A percentile compares a stretch with the other conserved stretches of the same genome.
Conservation (phyloP, 1,140 invertebrate genomes). For the Chymomyza costata region DNA sequence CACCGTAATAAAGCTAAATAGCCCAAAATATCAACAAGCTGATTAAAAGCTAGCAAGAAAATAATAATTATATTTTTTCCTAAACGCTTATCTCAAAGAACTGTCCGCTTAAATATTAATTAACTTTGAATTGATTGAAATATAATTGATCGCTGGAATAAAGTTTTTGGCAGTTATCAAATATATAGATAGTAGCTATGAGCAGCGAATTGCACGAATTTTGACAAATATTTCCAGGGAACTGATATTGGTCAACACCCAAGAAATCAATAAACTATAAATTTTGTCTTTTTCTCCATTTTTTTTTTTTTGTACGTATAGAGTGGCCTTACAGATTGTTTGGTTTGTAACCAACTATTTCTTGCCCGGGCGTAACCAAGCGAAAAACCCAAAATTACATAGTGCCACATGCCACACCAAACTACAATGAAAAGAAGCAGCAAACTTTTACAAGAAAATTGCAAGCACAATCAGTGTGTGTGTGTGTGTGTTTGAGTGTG, state of each 20-base stretch:
- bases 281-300: constrained; percentile 17
- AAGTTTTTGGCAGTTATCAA: constrained; percentile 3
- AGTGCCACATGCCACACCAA: constrained; percentile 8
- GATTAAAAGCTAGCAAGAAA: too few species aligned
- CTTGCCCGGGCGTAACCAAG: too few species aligned
- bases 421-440: constrained; percentile 19
- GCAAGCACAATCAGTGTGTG: constrained; percentile 32
- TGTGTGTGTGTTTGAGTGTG: constrained; percentile 7
- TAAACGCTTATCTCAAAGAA: too few species aligned
- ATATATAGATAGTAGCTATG: constrained; percentile 47
- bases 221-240: constrained; percentile 1
- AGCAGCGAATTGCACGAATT: background rate
- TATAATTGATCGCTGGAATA: constrained; percentile 41
- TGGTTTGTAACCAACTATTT: too few species aligned
- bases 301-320: too few species aligned
- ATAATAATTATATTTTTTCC: too few species aligned
- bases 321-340: too few species aligned
- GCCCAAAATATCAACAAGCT: too few species aligned
- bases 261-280: constrained; percentile 28
- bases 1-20: too few species aligned
- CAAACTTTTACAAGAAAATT: constrained; percentile 42
- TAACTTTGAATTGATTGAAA: constrained; percentile 61
- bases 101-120: constrained; percentile 34
- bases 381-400: constrained; percentile 23
- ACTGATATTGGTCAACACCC: background rate